Evolutionary conservation across 1,140 invertebrate genomes (phyloP).

Genomic region (Asobara japonica): DNA sequence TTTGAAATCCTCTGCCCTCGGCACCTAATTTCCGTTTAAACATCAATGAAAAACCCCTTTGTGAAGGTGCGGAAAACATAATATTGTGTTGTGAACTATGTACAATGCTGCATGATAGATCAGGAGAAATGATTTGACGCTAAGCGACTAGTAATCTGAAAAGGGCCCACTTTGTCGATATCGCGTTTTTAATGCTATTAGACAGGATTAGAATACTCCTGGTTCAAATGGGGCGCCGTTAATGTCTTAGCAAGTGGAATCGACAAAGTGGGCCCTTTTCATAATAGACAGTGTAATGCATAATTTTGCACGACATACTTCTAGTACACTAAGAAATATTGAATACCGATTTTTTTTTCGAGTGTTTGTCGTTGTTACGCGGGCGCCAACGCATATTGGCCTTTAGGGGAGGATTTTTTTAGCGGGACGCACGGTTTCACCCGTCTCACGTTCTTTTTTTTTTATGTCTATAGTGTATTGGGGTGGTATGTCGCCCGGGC

Average conservation of each 20-base stretch:
- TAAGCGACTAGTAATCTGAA: no score
- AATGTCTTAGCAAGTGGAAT: no score
- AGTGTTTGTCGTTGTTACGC: conserved; percentile 4
- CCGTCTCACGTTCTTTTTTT: conserved; percentile 23
- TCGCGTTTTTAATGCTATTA: no score
- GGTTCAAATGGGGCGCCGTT: no score
- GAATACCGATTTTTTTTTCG: not conserved
- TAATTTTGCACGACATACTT: no score
- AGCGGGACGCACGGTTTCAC: conserved; percentile 29
- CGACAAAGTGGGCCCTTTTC: no score
- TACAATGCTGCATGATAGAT: no score
- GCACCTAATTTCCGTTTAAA: not conserved
- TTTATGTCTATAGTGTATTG: not conserved
- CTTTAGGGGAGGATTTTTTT: conserved; percentile 41
- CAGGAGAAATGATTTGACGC: no score
- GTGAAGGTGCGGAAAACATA: not conserved
- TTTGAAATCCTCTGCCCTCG: not conserved
- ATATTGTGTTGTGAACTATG: not conserved
- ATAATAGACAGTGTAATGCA: no score
- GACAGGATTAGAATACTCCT: no score
- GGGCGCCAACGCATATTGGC: conserved; percentile 14
- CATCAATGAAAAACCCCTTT: not conserved
- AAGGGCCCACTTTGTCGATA: no score
- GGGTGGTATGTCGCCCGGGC: conserved; percentile 7
- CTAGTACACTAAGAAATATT: not conserved